These are phyloP conservation scores for Penaeus monodon DNA, from an alignment of 2,888 invertebrate genomes.

Conservation along the genomic window DNA sequence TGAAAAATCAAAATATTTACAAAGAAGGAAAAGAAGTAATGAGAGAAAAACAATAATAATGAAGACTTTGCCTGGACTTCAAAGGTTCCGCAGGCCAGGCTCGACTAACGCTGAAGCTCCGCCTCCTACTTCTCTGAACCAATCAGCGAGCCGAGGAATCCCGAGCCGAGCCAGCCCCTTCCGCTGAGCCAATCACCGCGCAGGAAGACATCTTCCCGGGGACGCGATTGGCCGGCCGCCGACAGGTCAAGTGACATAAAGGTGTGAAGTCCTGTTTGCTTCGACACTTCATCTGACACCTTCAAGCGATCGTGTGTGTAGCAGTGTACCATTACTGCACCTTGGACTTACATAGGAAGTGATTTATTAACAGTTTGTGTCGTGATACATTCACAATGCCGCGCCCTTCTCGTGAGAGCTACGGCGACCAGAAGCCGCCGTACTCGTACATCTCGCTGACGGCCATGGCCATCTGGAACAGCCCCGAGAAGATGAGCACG, in stretches of 20 bases:
- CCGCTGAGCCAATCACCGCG: slow-evolving; percentile 19
- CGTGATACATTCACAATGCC: slow-evolving; percentile 79
- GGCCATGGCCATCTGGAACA: slow-evolving; percentile 98
- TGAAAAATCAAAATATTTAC: too few relatives aligned
- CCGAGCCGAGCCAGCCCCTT: slow-evolving; percentile 20
- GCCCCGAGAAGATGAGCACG: slow-evolving; percentile 92
- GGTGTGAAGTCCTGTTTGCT: slow-evolving; percentile 26
- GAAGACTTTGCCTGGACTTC: neutral
- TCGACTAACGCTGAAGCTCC: neutral
- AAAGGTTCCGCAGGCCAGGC: neutral
- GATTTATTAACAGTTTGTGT: neutral
- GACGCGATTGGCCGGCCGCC: slow-evolving; percentile 18
- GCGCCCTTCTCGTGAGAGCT: slow-evolving; percentile 94
- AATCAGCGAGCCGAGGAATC: slow-evolving; percentile 17
- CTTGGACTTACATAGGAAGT: too few relatives aligned
- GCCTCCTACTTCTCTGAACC: slow-evolving; percentile 23
- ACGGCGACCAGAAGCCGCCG: slow-evolving; percentile 97
- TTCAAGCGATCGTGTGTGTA: neutral
- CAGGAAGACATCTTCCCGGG: neutral
- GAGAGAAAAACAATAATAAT: neutral
- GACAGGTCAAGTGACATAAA: slow-evolving; percentile 40
- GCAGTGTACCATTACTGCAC: too few relatives aligned
- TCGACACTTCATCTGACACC: slow-evolving; percentile 20
- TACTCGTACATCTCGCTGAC: slow-evolving; percentile 99
- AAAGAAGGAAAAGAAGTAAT: too few relatives aligned